Evolutionary conservation across 2,113 vertebrate genomes (phyloP).

Genomic region (Phyllostomus hastatus): DNA sequence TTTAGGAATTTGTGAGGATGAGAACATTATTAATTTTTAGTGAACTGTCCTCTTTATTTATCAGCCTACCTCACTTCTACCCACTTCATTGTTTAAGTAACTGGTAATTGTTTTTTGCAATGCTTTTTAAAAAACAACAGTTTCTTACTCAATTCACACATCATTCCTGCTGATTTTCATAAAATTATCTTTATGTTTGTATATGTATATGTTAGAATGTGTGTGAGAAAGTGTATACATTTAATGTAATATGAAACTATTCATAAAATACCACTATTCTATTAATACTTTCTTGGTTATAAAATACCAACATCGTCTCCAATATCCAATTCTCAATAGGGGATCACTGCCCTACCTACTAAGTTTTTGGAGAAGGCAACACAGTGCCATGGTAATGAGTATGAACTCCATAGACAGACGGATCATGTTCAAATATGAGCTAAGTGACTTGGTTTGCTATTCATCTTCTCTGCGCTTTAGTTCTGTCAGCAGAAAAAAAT

Average conservation of each 20-base stretch:
- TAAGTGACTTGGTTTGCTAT: neutral
- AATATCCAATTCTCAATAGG: neutral
- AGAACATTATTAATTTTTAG: neutral
- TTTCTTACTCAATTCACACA: neutral
- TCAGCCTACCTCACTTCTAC: neutral
- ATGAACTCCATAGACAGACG: too few relatives aligned
- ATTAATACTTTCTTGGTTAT: neutral
- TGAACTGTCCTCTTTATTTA: neutral
- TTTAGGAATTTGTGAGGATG: neutral
- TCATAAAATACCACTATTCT: neutral
- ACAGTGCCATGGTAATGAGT: neutral
- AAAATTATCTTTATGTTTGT: neutral
- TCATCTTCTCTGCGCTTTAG: neutral
- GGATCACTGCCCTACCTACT: neutral
- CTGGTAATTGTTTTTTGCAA: neutral
- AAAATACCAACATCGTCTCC: neutral
- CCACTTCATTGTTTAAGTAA: neutral
- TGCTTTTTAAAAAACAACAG: neutral
- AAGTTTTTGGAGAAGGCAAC: neutral
- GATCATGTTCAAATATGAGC: neutral
- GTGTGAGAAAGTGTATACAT: neutral
- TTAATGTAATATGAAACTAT: neutral
- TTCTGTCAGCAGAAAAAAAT: neutral
- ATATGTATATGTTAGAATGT: neutral
- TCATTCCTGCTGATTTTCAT: neutral